Evolutionary conservation across 2,113 vertebrate genomes (phyloP), one percentile per base, ranked within the genome.

Genomic region (Peromyscus maniculatus): DNA sequence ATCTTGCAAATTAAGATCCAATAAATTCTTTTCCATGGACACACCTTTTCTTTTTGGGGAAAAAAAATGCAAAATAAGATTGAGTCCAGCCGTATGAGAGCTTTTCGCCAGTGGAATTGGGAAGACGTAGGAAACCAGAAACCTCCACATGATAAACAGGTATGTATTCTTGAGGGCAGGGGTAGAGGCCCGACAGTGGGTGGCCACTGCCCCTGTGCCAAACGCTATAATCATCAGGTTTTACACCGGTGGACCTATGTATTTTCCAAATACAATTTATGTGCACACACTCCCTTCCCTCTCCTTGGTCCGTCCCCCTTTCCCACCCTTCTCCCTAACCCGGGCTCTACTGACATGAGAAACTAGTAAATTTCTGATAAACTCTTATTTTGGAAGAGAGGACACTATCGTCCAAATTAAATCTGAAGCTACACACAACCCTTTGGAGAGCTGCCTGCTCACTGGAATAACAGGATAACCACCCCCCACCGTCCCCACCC

Each of bases 1-100:
- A 98, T 98, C 98, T 98, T 96, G 95, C 97, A 98, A 98, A 98
- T 95, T 88, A 97, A 98, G 90, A 91, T 75, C 94, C 96, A 94
- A 98, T 98, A 98, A 98, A 96, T 97, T 97, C 49, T 87, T 96
- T 97, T 93, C 83, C 86, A 75, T 62, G 95, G 96, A 46, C 97
- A 96, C 83, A 91, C 90, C 94, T 97, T 89, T 96, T 74, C 72
- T 17, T 64, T 69, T 46, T 31, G 28, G 16, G 16, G 33, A 91
- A 67, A 89, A 93, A 91, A 82, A 90, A 57, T 91, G 57, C 80
- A 84, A 96, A 84, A 97, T 96, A 97, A 97, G 91, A 87, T 39
- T 77, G 72, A 72, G 21, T 16, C 59, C 74, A 43, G 87, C 11
- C 13, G 31, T 46, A 59, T 46, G 57, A 87, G 1, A 11, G 16